Conservation (phyloP, 2,888 invertebrate species). For the Noctua fimbriata region DNA sequence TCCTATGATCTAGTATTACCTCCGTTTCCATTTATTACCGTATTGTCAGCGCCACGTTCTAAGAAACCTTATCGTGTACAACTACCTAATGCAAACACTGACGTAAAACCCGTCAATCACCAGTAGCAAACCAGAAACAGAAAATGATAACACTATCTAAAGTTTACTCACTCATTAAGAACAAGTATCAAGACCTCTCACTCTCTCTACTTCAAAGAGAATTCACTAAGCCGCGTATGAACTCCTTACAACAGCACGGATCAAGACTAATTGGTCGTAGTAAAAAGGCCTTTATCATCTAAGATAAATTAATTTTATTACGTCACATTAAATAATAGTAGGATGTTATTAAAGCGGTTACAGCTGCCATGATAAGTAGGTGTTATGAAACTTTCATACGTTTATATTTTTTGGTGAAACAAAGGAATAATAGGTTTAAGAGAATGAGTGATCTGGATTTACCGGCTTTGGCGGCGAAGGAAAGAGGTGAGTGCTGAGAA, state of each 20-base stretch:
- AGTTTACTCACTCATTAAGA: constrained; percentile 12
- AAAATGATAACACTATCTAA: constrained; percentile 51
- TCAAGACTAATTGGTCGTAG: constrained; percentile 61
- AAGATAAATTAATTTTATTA: constrained; percentile 61
- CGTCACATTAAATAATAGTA: constrained; percentile 49
- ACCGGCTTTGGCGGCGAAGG: constrained; percentile 64
- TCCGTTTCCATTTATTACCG: too few species aligned
- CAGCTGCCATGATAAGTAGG: constrained; percentile 58
- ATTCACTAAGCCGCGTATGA: neutral
- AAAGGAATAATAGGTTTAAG: constrained; percentile 21
- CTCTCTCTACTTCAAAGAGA: neutral
- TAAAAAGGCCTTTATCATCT: constrained; percentile 51
- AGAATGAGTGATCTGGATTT: constrained; percentile 75
- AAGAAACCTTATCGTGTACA: neutral
- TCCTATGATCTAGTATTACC: too few species aligned
- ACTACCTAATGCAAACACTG: constrained; percentile 8
- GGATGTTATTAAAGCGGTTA: constrained; percentile 38
- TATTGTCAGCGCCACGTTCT: neutral
- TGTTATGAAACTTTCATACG: constrained; percentile 26
- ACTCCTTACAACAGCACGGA: constrained; percentile 14
- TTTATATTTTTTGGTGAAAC: constrained; percentile 19
- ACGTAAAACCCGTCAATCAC: neutral
- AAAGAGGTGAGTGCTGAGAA: constrained; percentile 62
- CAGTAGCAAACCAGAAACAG: constrained; percentile 43
- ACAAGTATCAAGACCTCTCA: constrained; percentile 39